A percentile compares a stretch with the other conserved stretches of the same genome.
Evolutionary conservation across 1,140 invertebrate species (phyloP).

Genomic region (Conus betulinus): DNA sequence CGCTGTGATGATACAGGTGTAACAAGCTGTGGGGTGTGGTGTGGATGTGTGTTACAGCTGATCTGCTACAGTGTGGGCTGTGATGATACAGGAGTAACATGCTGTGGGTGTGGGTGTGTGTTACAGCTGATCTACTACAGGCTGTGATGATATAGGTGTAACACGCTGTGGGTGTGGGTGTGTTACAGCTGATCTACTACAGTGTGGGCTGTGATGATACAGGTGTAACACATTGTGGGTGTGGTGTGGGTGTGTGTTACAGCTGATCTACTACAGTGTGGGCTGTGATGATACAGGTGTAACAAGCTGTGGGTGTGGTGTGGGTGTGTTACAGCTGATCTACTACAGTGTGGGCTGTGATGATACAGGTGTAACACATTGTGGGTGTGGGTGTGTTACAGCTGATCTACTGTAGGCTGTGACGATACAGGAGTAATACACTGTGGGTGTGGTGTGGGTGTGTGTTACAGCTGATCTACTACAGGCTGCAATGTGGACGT

Average conservation of each 20-base stretch:
- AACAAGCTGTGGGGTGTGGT: neutral
- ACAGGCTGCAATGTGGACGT: slow-evolving; percentile 54
- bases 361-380: neutral
- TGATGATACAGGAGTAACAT: neutral
- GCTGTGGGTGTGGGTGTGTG: neutral
- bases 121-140: neutral
- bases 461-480: slow-evolving; percentile 61
- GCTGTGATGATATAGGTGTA: neutral
- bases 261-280: neutral
- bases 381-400: neutral
- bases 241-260: neutral
- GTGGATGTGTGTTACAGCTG: neutral
- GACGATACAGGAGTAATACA: neutral
- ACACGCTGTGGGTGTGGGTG: neutral
- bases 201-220: neutral
- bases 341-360: neutral
- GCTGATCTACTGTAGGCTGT: neutral
- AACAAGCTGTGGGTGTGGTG: no score
- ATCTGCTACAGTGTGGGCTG: neutral
- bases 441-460: neutral
- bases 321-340: neutral
- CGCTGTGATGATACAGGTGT: neutral
- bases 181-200: neutral
- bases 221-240: neutral
- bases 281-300: neutral